Evolutionary conservation across 2,113 vertebrate genomes (phyloP), one percentile per base, ranked within the genome.

Genomic region (Poicephalus meyeri): DNA sequence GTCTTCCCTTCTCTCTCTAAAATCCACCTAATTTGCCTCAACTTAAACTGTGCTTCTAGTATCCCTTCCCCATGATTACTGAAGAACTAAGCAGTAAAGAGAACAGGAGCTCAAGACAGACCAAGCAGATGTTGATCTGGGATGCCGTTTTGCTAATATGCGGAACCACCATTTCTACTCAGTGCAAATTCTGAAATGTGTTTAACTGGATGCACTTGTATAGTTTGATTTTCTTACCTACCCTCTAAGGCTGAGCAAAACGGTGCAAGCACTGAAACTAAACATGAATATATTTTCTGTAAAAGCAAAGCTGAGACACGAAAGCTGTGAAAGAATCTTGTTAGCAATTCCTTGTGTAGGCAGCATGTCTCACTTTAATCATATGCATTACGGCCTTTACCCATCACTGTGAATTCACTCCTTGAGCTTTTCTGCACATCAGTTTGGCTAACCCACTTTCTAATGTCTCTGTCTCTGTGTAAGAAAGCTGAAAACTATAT

Each of bases 361-460:
- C 90, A 97, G 93, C 77, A n/a, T 76, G 70, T 88, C 93, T 95
- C 80, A 49, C 73, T 95, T 94, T 86, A 96, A 96, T 94, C 65
- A 74, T 58, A 92, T 88, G 72, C 82, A 89, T 81, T 91, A 81
- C 2, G 55, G 88, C 79, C 80, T 88, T 80, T 74, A 84, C 52
- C 47, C 77, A 35, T 64, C 1, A 0, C 81, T 80, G 84, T 12
- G 3, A 77, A 94, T 82, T 73, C 76, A 68, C 52, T 94, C 55
- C 69, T 4, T 37, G 71, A 88, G 80, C 35, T 91, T 76, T 80
- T 64, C 56, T 53, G 69, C 80, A 86, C 65, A 89, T 90, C 91
- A 74, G 76, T 81, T 94, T 94, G 82, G 88, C 83, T 94, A 96
- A 95, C 86, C 92, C 83, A 95, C 86, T 96, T 97, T 91, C 55